Percentiles rank a stretch among this genome's conserved stretches.
Conservation (phyloP, 2,888 invertebrate species). For the Ichneumoninae sp. region DNA sequence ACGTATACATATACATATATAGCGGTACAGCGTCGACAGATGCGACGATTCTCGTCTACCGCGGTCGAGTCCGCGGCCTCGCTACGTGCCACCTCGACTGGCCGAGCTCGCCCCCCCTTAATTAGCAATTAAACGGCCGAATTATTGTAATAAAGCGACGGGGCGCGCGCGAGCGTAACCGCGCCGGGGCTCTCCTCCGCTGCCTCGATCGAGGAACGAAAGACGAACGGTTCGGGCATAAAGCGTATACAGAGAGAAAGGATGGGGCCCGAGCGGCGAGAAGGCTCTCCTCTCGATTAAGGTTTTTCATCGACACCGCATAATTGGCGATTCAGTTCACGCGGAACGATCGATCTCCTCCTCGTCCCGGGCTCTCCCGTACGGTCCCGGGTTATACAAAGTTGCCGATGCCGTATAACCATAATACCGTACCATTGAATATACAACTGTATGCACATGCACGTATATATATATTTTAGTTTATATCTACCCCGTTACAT, state of each 20-base stretch:
- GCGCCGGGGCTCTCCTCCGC: slow-evolving; percentile 20
- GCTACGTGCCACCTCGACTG: slow-evolving; percentile 32
- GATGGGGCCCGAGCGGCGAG: slow-evolving; percentile 8
- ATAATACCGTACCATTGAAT: background rate
- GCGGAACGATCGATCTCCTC: slow-evolving; percentile 68
- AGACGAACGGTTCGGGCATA: slow-evolving; percentile 8
- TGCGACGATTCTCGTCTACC: slow-evolving; percentile 71
- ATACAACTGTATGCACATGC: background rate
- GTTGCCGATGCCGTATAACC: background rate
- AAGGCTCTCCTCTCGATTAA: slow-evolving; percentile 55
- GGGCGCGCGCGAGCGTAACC: slow-evolving; percentile 64
- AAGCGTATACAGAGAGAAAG: slow-evolving; percentile 4
- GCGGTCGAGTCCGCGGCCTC: slow-evolving; percentile 53
- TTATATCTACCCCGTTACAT: slow-evolving; percentile 68
- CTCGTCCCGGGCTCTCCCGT: slow-evolving; percentile 34
- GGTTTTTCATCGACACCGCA: slow-evolving; percentile 67
- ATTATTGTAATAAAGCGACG: slow-evolving; percentile 80
- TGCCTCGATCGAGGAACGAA: background rate
- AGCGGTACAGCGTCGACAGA: slow-evolving; percentile 75
- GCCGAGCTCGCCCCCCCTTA: slow-evolving; percentile 65
- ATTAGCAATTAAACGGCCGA: slow-evolving; percentile 81
- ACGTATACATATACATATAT: slow-evolving; percentile 60
- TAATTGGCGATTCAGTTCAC: slow-evolving; percentile 70
- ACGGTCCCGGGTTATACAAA: slow-evolving; percentile 32
- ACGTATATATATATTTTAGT: slow-evolving; percentile 20